phyloP scores from a whole-genome alignment of 2,797 vertebrate genomes.

The Philypnodon macrostomus region DNA sequence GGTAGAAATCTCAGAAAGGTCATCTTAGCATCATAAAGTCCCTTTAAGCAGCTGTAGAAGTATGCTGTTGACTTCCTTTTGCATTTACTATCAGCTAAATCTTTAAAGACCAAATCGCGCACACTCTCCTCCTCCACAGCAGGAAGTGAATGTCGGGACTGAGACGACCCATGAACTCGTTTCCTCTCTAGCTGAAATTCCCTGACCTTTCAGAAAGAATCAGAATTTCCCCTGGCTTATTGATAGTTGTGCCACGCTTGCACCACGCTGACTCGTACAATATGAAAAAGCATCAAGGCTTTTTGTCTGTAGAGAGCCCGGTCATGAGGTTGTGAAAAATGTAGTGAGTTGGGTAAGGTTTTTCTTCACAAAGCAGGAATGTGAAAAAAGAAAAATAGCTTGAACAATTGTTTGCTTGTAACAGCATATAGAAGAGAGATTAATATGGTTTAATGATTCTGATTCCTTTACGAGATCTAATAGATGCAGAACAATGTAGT shows the following conservation, averaged over 20 bases:
- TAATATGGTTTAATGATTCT: constrained; percentile 49
- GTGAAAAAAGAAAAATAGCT: constrained; percentile 27
- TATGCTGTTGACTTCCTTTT: constrained; percentile 54
- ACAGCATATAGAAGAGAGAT: constrained; percentile 19
- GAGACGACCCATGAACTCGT: constrained; percentile 58
- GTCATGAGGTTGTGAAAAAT: constrained; percentile 28
- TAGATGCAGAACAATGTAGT: too few relatives aligned
- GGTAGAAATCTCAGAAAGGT: too few relatives aligned
- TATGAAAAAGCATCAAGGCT: constrained; percentile 36
- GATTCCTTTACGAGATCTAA: constrained; percentile 48
- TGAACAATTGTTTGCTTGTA: constrained; percentile 3
- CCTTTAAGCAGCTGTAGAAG: neutral
- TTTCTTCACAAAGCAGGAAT: constrained; percentile 27
- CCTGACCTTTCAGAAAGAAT: constrained; percentile 69
- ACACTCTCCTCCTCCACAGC: constrained; percentile 62
- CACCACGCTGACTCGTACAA: constrained; percentile 39
- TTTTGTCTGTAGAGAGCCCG: constrained; percentile 14
- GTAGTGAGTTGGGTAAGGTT: constrained; percentile 13
- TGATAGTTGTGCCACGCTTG: constrained; percentile 40
- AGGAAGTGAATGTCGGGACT: constrained; percentile 62
- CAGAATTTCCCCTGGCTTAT: constrained; percentile 61
- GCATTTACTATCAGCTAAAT: constrained; percentile 53
- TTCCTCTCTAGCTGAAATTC: constrained; percentile 61
- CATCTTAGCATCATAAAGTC: too few relatives aligned
- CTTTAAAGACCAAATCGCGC: constrained; percentile 54